Conservation (phyloP, 2,797 vertebrate species). For the Falco biarmicus region DNA sequence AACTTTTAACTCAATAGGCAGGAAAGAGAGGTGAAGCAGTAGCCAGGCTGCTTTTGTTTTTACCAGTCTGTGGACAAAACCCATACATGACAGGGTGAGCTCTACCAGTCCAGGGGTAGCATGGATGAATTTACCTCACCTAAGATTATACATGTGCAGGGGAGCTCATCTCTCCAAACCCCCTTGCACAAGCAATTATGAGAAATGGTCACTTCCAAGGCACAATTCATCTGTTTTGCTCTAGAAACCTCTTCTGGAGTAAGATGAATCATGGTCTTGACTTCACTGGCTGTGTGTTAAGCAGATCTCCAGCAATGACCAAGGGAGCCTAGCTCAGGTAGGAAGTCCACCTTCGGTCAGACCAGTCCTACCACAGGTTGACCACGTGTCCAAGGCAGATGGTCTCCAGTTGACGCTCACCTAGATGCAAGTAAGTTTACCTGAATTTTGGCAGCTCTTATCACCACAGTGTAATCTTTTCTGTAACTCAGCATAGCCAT, state of each 20-base stretch:
- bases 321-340: not conserved
- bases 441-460: not conserved
- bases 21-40: not conserved
- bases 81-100: rapidly evolving
- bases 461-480: rapidly evolving
- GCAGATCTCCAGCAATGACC: not conserved
- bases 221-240: not conserved
- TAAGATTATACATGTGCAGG: not conserved
- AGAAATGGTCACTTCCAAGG: not conserved
- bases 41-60: not conserved
- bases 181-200: rapidly evolving
- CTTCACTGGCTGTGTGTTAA: not conserved
- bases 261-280: not conserved
- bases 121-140: not conserved
- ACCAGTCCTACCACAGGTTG: not conserved
- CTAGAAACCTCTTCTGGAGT: not conserved
- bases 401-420: not conserved
- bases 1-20: not conserved
- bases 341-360: not conserved
- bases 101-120: not conserved
- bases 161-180: rapidly evolving
- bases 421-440: not conserved
- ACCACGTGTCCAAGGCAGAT: not conserved
- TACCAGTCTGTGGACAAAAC: not conserved
- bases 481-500: not conserved